Evolutionary conservation across 2,888 invertebrate genomes (phyloP).

Genomic region (Agrochola circellaris): DNA sequence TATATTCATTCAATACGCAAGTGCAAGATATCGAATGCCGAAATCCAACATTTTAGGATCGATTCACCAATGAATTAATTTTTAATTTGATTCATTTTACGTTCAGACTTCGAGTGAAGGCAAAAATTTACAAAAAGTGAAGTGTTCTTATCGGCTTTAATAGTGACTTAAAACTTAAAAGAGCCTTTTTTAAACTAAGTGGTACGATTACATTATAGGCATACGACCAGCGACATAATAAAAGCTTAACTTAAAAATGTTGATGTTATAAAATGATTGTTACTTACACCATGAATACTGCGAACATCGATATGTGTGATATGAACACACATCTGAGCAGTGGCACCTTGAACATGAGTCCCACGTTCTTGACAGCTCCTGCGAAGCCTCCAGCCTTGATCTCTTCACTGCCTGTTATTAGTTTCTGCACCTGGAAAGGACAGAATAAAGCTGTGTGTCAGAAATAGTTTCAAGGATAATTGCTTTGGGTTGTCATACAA

Average conservation of each 20-base stretch:
- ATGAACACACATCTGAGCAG: conserved; percentile 83
- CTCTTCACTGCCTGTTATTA: conserved; percentile 73
- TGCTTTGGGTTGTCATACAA: neutral
- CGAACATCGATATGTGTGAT: conserved; percentile 86
- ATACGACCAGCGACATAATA: neutral
- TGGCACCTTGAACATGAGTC: conserved; percentile 81
- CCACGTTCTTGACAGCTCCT: conserved; percentile 81
- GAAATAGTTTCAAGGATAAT: neutral
- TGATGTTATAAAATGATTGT: neutral
- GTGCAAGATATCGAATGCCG: neutral
- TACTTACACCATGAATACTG: conserved; percentile 88
- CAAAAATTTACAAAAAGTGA: no score
- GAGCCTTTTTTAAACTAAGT: neutral
- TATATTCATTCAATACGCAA: neutral
- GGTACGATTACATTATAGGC: neutral
- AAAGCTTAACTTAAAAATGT: neutral
- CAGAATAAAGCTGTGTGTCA: neutral
- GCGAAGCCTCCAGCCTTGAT: conserved; percentile 77
- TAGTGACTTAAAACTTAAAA: neutral
- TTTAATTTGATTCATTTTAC: no score
- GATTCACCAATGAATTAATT: neutral
- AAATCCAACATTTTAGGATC: neutral
- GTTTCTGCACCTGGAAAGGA: conserved; percentile 78
- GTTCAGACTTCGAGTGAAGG: no score
- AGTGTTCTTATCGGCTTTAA: neutral